These are phyloP conservation scores for Pegoplata infirma DNA, from an alignment of 2,888 invertebrate species.

Conservation along the genomic window DNA sequence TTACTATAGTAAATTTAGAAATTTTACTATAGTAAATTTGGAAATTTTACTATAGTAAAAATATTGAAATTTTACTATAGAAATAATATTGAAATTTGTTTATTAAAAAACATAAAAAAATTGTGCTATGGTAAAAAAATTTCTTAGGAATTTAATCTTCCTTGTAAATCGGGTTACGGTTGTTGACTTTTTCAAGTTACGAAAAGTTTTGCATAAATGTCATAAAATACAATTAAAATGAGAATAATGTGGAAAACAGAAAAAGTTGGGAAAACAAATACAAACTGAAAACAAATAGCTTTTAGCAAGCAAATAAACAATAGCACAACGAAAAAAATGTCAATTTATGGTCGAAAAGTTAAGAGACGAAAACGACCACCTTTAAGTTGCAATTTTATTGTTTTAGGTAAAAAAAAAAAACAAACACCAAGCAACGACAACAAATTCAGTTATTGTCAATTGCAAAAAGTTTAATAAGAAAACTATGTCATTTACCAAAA, in stretches of 20 bases:
- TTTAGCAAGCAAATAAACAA: conserved; percentile 20
- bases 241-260: background rate
- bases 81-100: too few species aligned
- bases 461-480: conserved; percentile 3
- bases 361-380: background rate
- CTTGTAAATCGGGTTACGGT: too few species aligned
- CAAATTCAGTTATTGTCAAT: conserved; percentile 40
- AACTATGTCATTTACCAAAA: conserved; percentile 18
- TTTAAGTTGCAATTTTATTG: background rate
- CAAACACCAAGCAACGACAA: background rate
- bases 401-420: background rate
- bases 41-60: too few species aligned
- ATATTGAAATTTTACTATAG: too few species aligned
- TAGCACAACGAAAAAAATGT: conserved; percentile 1
- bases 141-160: too few species aligned
- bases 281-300: conserved; percentile 5
- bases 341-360: conserved; percentile 28
- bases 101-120: too few species aligned
- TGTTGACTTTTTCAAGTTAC: background rate
- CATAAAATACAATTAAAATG: background rate
- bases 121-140: too few species aligned
- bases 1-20: too few species aligned
- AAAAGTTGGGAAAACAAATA: background rate
- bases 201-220: background rate
- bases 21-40: too few species aligned